These are phyloP conservation scores for Stomatorhinus walkeri DNA, from an alignment of 2,797 vertebrate species.

Conservation along the genomic window DNA sequence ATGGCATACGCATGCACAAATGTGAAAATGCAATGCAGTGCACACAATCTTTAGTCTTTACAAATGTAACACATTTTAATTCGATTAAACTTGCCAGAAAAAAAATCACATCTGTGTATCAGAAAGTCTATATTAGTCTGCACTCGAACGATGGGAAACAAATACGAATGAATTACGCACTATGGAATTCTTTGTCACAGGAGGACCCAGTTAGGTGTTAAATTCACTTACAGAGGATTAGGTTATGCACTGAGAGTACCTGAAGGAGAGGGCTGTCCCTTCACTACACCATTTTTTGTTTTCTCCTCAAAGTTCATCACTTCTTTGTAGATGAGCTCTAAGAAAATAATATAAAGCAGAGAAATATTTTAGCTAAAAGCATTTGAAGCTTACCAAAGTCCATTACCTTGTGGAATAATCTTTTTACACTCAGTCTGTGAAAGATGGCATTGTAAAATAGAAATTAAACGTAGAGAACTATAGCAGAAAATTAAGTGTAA, in stretches of 20 bases:
- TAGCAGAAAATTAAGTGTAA: background rate
- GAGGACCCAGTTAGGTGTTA: conserved; percentile 60
- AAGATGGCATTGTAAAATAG: background rate
- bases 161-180: conserved; percentile 57
- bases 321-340: conserved; percentile 99
- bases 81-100: background rate
- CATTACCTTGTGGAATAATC: background rate
- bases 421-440: background rate
- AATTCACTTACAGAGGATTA: conserved; percentile 76
- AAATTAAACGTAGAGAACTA: background rate
- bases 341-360: conserved; percentile 30
- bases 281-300: conserved; percentile 98
- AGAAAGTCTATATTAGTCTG: background rate
- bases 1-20: conserved; percentile 38
- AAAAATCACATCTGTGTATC: background rate
- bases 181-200: conserved; percentile 46
- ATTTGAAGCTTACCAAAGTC: background rate
- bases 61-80: background rate
- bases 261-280: conserved; percentile 99
- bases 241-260: conserved; percentile 93
- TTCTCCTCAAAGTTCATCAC: conserved; percentile 99
- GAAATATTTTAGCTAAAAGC: background rate
- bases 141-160: conserved; percentile 34
- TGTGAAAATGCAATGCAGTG: conserved; percentile 19
- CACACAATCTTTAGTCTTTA: conserved; percentile 18